Evolutionary conservation across 1,140 invertebrate genomes (phyloP).

Genomic region (Bombus terrestris): DNA sequence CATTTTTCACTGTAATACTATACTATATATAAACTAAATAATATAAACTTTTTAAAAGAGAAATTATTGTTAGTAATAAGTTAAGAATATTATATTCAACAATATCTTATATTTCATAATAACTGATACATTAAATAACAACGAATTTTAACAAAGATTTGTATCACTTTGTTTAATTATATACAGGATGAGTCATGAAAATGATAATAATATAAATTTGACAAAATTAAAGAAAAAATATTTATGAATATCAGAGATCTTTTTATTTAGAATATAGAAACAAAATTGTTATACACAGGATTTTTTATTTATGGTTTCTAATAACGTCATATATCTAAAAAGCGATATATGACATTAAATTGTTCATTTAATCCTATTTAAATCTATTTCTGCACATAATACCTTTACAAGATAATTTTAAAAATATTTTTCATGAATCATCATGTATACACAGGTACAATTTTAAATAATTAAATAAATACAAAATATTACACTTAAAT

Average conservation of each 20-base stretch:
- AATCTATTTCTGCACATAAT: neutral
- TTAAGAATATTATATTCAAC: conserved; percentile 44
- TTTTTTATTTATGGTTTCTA: neutral
- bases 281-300: neutral
- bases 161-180: conserved; percentile 16
- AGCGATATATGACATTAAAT: neutral
- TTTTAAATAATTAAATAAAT: conserved; percentile 44
- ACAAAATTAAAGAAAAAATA: neutral
- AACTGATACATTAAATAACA: conserved; percentile 63
- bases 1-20: neutral
- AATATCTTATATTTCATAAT: conserved; percentile 58
- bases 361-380: neutral
- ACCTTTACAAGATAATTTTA: neutral
- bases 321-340: neutral
- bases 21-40: neutral
- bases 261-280: neutral
- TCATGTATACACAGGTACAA: conserved; percentile 32
- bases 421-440: conserved; percentile 29
- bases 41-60: neutral
- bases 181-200: conserved; percentile 32
- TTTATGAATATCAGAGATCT: neutral
- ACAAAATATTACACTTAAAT: conserved; percentile 12
- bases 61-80: neutral
- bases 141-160: conserved; percentile 43
- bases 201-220: conserved; percentile 9